Evolutionary conservation across 2,888 invertebrate species (phyloP).

Genomic region (Catonia carolina): DNA sequence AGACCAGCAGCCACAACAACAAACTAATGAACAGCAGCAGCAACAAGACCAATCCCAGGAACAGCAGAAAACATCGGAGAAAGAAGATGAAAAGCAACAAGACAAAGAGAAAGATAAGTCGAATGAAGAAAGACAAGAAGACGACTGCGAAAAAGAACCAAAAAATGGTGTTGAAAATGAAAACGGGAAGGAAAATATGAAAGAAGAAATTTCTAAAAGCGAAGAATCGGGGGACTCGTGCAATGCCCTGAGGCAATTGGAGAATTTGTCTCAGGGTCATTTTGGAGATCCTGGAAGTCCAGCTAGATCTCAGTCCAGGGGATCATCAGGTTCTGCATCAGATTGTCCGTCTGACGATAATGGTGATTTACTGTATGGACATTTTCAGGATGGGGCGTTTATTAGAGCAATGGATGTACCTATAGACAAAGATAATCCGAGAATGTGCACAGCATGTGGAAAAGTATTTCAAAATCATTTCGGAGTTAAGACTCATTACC

Average conservation of each 20-base stretch:
- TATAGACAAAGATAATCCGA: constrained; percentile 84
- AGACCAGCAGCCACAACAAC: no score
- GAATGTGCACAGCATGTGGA: constrained; percentile 85
- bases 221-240: constrained; percentile 47
- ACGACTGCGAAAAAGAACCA: constrained; percentile 40
- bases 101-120: background rate
- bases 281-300: constrained; percentile 59
- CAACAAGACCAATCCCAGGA: no score
- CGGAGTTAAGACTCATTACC: constrained; percentile 89
- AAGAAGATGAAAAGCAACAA: background rate
- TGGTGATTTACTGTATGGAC: constrained; percentile 62
- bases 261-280: constrained; percentile 71
- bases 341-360: constrained; percentile 52
- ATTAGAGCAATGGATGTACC: constrained; percentile 75
- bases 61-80: no score
- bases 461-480: constrained; percentile 91
- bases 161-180: constrained; percentile 42
- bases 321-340: constrained; percentile 51
- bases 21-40: no score
- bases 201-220: constrained; percentile 16
- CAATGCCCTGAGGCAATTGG: constrained; percentile 67
- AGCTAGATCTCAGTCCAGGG: constrained; percentile 48
- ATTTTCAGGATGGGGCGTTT: constrained; percentile 61
- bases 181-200: constrained; percentile 41
- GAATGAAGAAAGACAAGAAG: constrained; percentile 40